Evolutionary conservation across 2,888 invertebrate genomes (phyloP).

Genomic region (Teleiodes luculella): DNA sequence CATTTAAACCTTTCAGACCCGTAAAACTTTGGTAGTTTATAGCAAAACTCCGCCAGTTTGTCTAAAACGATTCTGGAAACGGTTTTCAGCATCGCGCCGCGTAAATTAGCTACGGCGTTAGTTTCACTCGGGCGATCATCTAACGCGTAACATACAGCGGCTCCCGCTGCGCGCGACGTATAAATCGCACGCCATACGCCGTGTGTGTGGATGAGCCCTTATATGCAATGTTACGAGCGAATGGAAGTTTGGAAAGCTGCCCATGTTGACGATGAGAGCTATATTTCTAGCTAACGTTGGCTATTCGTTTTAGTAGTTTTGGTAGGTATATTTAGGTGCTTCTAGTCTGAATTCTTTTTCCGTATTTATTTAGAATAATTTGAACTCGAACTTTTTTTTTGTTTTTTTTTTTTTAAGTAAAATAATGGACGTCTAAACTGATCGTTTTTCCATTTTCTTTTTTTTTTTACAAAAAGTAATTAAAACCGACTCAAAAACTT

Average conservation of each 20-base stretch:
- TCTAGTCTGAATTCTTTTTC: no score
- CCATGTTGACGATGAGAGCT: background rate
- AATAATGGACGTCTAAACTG: no score
- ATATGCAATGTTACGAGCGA: background rate
- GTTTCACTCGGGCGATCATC: background rate
- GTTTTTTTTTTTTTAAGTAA: no score
- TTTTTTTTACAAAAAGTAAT: no score
- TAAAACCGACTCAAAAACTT: no score
- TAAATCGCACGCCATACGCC: conserved; percentile 46
- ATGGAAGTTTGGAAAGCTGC: background rate
- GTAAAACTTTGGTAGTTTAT: conserved; percentile 2
- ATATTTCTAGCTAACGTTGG: background rate
- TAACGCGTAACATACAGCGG: conserved; percentile 36
- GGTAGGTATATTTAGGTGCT: no score
- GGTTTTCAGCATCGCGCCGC: background rate
- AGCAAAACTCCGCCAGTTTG: background rate
- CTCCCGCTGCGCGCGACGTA: conserved; percentile 61
- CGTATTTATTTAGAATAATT: no score
- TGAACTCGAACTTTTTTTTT: no score
- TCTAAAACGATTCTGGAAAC: background rate
- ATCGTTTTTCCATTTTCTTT: no score
- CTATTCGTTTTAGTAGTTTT: no score
- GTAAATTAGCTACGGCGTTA: background rate
- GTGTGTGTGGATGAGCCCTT: conserved; percentile 5
- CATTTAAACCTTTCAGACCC: background rate